These are phyloP conservation scores for Cotesia congregata DNA, from an alignment of 2,888 invertebrate species.

Conservation along the genomic window DNA sequence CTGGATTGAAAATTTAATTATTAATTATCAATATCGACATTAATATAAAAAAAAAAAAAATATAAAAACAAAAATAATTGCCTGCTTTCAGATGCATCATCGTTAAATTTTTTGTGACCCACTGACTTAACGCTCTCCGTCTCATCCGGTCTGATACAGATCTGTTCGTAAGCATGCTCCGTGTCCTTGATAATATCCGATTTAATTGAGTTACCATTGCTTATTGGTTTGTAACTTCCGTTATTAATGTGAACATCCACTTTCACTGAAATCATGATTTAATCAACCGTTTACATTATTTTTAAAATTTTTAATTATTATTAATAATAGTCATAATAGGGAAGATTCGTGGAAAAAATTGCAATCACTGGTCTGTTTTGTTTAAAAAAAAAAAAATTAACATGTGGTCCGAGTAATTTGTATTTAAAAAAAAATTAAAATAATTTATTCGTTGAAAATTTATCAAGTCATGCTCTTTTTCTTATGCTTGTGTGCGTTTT, in stretches of 20 bases:
- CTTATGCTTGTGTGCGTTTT: conserved; percentile 37
- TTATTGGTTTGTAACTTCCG: conserved; percentile 58
- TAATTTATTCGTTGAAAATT: conserved; percentile 22
- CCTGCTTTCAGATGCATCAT: conserved; percentile 62
- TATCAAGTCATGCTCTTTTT: conserved; percentile 34
- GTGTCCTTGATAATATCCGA: conserved; percentile 60
- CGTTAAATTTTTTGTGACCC: conserved; percentile 57
- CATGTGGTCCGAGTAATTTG: neutral
- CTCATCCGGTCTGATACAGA: conserved; percentile 62
- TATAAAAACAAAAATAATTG: conserved; percentile 41
- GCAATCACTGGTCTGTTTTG: conserved; percentile 8
- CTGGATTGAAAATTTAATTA: conserved; percentile 49
- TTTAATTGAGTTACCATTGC: conserved; percentile 62
- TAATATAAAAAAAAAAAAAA: conserved; percentile 11
- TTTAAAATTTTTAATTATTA: neutral
- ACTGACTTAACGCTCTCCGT: conserved; percentile 56
- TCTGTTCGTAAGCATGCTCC: conserved; percentile 69
- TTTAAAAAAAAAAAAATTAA: conserved; percentile 2
- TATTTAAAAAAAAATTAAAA: conserved; percentile 1
- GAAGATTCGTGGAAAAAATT: neutral
- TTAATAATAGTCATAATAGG: neutral
- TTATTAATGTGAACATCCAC: conserved; percentile 82
- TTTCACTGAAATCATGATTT: conserved; percentile 77
- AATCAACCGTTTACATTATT: conserved; percentile 3
- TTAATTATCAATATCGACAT: neutral